Base-by-base conservation (phyloP, 2,797 vertebrate species). In the Dryobates pubescens region DNA sequence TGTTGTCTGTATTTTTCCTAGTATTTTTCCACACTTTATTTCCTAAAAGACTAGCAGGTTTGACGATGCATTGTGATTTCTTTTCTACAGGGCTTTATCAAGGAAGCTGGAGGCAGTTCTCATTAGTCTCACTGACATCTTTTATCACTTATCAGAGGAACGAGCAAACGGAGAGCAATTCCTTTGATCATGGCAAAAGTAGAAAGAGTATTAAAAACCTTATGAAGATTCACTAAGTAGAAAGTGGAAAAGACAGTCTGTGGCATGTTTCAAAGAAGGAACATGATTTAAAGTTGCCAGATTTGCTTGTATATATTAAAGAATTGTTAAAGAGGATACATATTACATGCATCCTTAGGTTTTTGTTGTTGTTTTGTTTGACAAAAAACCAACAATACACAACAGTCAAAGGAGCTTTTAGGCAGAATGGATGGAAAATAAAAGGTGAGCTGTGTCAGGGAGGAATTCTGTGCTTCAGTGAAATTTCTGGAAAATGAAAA, bases 131-230 rank as follows among this genome's bases (percentile, higher is more conserved):
- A 89, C 96, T 97, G 97, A 97, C 96, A 97, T 97, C 97, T 97
- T 97, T 97, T 97, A 98, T 98, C 97, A 97, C 96, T 97, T 97
- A 97, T 98, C 97, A 97, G 97, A 97, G 97, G 97, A 98, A 98
- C 97, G 98, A 98, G 97, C 96, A 97, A 97, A 97, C 93, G 65
- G 95, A 96, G 96, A 96, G 96, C 96, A 93, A 89, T 96, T 96
- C 96, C 97, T 98, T 97, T 98, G 98, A 98, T 98, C 97, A 97
- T 91, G 96, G 97, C 96, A 97, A 97, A 97, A 97, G 97, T 96
- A 97, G 97, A 97, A 97, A 96, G 95, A 97, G 96, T 97, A 96
- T 97, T 97, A 97, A 97, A 97, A 97, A 93, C 89, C 95, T 92
- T 96, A 96, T 97, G 97, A 97, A 97, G 97, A 96, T 96, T 96